Base-by-base conservation (phyloP, 2,797 vertebrate genomes). In the Darevskia mixta region DNA sequence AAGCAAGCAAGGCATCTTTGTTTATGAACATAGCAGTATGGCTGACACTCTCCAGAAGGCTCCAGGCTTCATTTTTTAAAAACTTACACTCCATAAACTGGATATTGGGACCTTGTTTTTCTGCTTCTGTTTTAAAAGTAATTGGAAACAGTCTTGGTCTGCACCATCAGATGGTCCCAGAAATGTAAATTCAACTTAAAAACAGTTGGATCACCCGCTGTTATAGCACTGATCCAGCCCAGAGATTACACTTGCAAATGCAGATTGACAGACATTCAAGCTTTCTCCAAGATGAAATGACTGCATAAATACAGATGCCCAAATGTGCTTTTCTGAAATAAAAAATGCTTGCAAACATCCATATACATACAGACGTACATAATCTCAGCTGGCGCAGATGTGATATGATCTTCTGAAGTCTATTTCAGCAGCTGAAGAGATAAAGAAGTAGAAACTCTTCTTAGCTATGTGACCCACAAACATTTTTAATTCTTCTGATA, bases 31-130 rank as follows among this genome's bases (percentile, higher is more conserved):
- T 85, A 83, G 45, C 71, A 20, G 38, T 2, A 38, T 5, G 85
- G 85, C 71, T 92, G 66, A 35, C 87, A 89, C 77, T 58, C 90
- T 83, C 78, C 88, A 90, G 86, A 91, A 90, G 80, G 91, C 87
- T 90, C 58, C 87, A 88, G 58, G 86, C 78, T 87, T 81, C n/a
- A 0, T 29, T 82, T 79, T 77, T 86, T 69, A 55, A 55, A 15
- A 55, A 69, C 85, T 87, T 72, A 38, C 75, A 80, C 2, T 43
- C 55, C 29, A 8, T 66, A 85, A 82, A 86, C 45, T 81, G 80
- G 32, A 77, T 9, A 79, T 45, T 69, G 90, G 79, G 45, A 64
- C 86, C 86, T 90, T 79, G 61, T 92, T 90, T 90, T 85, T 49
- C 58, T 18, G 4, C 64, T 90, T 89, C 67, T 67, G 41, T 6